Evolutionary conservation across 1,140 invertebrate genomes (phyloP).

Genomic region (Aphaenogaster rudis): DNA sequence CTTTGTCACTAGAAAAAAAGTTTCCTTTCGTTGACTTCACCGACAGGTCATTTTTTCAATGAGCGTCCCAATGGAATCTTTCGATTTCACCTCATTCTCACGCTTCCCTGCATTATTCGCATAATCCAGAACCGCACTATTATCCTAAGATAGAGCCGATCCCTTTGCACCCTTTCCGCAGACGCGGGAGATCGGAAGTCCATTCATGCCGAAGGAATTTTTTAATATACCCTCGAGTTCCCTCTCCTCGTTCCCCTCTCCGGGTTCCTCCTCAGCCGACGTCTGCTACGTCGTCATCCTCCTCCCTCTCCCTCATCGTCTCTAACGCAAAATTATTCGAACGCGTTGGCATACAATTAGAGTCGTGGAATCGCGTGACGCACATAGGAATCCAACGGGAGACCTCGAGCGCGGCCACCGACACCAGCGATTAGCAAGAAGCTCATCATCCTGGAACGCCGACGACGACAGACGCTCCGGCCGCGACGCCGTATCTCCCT

Average conservation of each 20-base stretch:
- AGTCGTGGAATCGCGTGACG: constrained; percentile 78
- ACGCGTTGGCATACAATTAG: constrained; percentile 60
- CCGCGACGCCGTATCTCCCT: constrained; percentile 34
- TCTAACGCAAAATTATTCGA: constrained; percentile 55
- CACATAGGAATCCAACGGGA: constrained; percentile 82
- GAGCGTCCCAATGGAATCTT: background rate
- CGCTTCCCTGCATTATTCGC: background rate
- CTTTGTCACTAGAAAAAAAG: background rate
- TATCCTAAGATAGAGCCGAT: background rate
- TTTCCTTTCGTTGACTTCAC: background rate
- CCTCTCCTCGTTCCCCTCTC: too few species aligned
- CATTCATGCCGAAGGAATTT: constrained; percentile 43
- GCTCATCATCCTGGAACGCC: constrained; percentile 68
- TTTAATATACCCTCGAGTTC: constrained; percentile 18
- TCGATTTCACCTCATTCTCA: background rate
- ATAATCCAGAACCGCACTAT: background rate
- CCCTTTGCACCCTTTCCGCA: background rate
- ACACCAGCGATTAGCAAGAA: constrained; percentile 77
- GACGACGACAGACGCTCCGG: constrained; percentile 50
- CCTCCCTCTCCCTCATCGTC: background rate
- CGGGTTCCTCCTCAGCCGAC: background rate
- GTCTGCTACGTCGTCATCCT: constrained; percentile 12
- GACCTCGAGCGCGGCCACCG: constrained; percentile 84
- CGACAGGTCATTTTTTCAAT: background rate
- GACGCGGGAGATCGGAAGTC: background rate